Base-by-base conservation (phyloP, 2,888 invertebrate genomes). In the Bugulina stolonifera region DNA sequence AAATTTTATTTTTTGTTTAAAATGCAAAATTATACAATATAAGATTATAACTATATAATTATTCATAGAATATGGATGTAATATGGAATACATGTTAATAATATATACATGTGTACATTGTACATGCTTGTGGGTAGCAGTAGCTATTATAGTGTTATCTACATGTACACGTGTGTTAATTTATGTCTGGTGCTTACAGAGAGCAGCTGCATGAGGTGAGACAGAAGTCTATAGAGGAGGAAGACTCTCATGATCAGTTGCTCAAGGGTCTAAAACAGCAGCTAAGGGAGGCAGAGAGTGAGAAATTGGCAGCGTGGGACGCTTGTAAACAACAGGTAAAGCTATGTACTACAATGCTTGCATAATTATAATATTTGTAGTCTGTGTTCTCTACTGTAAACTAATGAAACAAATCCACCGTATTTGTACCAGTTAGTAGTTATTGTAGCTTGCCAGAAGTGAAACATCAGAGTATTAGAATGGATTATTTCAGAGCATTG, bases 251-350 rank as follows among this genome's bases (percentile, higher is more conserved):
- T 27, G 64, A 64, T 14, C 2, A 64, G 64, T 27, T 64, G 64
- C 18, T 64, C 25, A 64, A 27, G 32, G 64, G 32, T 2, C n/a
- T 64, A 5, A 64, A 64, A n/a, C 64, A 64, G 32, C 64, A 64
- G 64, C 64, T 64, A 10, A 64, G 64, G 32, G 64, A 64, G 10
- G 22, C 25, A 29, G 64, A 64, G 10, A 64, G 27, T 64, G 32
- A 64, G 32, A 64, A 27, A 34, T 32, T 64, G 5, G 64, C 64
- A 14, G 64, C 64, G 2, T 64, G 64, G 64, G 64, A 64, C n/a
- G n/a, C 32, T 5, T 64, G 64, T 27, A 64, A 64, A n/a, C 64
- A 64, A 27, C 64, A 64, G 34, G 64, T 64, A 64, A 32, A 14
- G 2, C n/a, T n/a, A n/a, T n/a, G n/a, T n/a, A n/a, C n/a, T n/a